phyloP scores from a whole-genome alignment of 2,888 invertebrate genomes.

The Lasioglossum lativentre region DNA sequence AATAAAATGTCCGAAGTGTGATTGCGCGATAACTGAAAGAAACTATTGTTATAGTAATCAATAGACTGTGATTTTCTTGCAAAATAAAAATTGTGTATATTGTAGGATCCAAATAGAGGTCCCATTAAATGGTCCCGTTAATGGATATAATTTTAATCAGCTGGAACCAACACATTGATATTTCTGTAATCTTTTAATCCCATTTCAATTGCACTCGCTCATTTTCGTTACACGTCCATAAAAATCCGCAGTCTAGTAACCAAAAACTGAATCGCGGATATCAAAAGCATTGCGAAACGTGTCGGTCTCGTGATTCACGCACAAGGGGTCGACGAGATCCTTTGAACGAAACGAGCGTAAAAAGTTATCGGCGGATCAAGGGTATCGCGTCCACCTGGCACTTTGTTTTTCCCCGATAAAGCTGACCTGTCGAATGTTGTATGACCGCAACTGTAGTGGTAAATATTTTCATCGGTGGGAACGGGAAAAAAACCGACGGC shows the following conservation, averaged over 20 bases:
- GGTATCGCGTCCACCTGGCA: neutral
- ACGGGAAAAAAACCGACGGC: neutral
- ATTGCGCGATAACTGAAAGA: neutral
- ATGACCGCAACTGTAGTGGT: neutral
- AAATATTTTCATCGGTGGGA: conserved; percentile 4
- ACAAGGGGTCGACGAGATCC: neutral
- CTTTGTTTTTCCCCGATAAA: neutral
- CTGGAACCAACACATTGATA: no score
- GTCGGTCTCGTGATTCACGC: neutral
- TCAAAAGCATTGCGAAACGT: neutral
- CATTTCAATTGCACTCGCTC: neutral
- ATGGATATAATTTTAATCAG: no score
- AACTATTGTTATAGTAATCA: neutral
- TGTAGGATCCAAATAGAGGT: no score
- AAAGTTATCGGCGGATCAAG: conserved; percentile 1
- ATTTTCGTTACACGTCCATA: neutral
- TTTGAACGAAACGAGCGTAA: neutral
- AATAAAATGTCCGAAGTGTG: neutral
- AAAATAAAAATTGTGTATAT: no score
- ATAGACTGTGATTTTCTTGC: no score
- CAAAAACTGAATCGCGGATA: neutral
- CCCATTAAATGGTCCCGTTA: no score
- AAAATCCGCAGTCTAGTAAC: neutral
- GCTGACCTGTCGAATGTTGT: neutral
- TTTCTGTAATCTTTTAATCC: no score